Evolutionary conservation across 2,797 vertebrate species (phyloP).

Genomic region (Glyptemys insculpta): DNA sequence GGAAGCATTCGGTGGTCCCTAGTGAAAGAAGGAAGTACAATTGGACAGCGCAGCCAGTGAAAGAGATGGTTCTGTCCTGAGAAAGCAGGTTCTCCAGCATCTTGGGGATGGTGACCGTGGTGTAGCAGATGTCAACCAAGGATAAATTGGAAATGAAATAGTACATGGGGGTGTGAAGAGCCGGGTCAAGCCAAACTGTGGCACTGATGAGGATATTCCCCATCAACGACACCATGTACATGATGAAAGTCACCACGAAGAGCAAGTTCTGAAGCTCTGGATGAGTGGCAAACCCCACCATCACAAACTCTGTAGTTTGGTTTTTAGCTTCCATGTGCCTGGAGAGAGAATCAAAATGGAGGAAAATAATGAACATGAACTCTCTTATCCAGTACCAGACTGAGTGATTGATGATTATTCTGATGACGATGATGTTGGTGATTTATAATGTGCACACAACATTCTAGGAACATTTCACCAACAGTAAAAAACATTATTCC

Average conservation of each 20-base stretch:
- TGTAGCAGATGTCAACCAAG: slow-evolving; percentile 71
- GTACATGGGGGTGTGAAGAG: slow-evolving; percentile 66
- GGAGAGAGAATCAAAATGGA: neutral
- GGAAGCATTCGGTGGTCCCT: neutral
- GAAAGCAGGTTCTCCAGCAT: neutral
- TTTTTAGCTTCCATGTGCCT: neutral
- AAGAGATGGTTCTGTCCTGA: neutral
- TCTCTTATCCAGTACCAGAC: neutral
- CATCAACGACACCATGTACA: neutral
- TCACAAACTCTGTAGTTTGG: neutral
- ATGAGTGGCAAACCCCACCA: neutral
- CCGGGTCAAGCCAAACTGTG: slow-evolving; percentile 27
- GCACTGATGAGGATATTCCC: neutral
- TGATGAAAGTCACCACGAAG: neutral
- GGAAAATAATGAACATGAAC: neutral
- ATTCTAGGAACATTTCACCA: neutral
- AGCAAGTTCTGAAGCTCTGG: neutral
- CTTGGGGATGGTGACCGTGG: neutral
- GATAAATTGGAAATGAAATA: slow-evolving; percentile 64
- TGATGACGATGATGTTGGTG: neutral
- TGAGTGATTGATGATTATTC: neutral
- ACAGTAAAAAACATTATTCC: neutral
- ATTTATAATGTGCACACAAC: neutral
- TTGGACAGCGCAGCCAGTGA: neutral
- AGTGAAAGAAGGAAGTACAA: neutral